Evolutionary conservation across 2,888 invertebrate species (phyloP).

Genomic region (Neocrepidodera transversa): DNA sequence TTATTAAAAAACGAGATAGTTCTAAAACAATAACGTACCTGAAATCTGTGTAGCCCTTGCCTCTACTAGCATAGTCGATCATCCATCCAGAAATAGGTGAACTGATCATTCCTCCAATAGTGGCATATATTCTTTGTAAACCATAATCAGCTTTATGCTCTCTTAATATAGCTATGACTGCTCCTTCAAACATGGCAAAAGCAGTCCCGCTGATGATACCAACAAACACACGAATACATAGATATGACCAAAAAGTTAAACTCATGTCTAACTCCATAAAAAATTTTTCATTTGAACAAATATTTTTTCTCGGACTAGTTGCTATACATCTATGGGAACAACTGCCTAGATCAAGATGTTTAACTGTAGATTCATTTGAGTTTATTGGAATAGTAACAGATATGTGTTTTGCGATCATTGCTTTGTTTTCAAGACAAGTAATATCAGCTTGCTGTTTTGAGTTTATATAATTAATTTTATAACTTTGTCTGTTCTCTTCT

Average conservation of each 20-base stretch:
- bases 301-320: conserved; percentile 63
- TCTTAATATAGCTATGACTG: conserved; percentile 76
- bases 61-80: conserved; percentile 76
- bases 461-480: conserved; percentile 41
- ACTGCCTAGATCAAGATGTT: conserved; percentile 58
- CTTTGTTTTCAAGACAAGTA: conserved; percentile 53
- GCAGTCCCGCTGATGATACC: conserved; percentile 77
- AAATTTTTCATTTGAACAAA: conserved; percentile 69
- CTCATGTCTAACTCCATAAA: conserved; percentile 69
- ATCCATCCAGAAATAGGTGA: conserved; percentile 77
- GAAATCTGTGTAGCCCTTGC: conserved; percentile 76
- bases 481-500: conserved; percentile 45
- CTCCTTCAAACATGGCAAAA: conserved; percentile 83
- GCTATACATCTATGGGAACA: conserved; percentile 69
- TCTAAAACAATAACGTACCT: conserved; percentile 66
- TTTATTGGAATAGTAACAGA: conserved; percentile 59
- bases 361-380: conserved; percentile 56
- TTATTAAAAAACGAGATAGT: conserved; percentile 83
- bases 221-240: conserved; percentile 68
- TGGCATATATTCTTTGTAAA: conserved; percentile 77
- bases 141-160: conserved; percentile 82
- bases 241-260: conserved; percentile 77
- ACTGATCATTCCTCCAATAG: conserved; percentile 80
- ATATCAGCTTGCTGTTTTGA: conserved; percentile 38
- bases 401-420: conserved; percentile 56